A percentile compares a stretch with the other conserved stretches of the same genome.
Evolutionary conservation across 2,113 vertebrate genomes (phyloP).

Genomic region (Spilogale gracilis): DNA sequence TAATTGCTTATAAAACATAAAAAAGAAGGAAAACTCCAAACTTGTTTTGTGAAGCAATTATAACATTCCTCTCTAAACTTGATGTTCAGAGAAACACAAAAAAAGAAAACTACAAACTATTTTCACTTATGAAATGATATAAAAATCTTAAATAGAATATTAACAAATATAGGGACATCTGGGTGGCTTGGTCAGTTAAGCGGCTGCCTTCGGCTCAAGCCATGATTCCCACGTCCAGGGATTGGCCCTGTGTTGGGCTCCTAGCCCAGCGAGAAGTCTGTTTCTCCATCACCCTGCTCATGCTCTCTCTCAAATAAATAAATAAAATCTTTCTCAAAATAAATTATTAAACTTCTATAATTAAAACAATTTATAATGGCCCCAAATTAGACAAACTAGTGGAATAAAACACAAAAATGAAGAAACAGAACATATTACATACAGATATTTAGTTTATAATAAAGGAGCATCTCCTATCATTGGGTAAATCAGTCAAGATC

Average conservation of each 20-base stretch:
- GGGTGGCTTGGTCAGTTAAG: too few species aligned
- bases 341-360: background rate
- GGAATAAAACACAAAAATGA: background rate
- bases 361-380: background rate
- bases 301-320: background rate
- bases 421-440: background rate
- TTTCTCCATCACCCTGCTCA: background rate
- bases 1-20: background rate
- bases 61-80: background rate
- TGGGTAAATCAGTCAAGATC: background rate
- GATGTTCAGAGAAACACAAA: background rate
- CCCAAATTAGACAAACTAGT: background rate
- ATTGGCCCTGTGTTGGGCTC: background rate
- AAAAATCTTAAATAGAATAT: background rate
- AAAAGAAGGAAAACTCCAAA: background rate
- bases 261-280: background rate
- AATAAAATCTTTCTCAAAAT: background rate
- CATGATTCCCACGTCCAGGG: too few species aligned
- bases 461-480: background rate
- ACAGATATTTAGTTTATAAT: background rate
- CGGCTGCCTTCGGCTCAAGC: too few species aligned
- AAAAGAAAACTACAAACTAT: background rate
- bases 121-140: background rate
- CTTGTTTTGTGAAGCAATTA: background rate
- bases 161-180: background rate